Conservation (phyloP, 2,797 vertebrate species). For the Rhinogobio ventralis region DNA sequence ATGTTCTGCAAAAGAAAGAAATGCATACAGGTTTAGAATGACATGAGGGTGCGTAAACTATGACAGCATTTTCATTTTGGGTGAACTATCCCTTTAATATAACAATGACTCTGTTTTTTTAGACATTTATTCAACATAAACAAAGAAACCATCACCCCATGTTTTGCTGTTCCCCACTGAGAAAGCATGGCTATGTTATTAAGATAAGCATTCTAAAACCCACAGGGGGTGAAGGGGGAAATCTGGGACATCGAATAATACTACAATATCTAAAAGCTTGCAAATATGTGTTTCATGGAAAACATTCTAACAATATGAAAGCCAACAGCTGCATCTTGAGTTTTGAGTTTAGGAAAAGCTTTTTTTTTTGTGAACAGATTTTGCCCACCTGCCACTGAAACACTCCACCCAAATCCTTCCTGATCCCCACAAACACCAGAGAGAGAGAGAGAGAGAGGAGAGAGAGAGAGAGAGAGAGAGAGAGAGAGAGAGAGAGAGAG, state of each 20-base stretch:
- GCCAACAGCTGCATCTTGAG: conserved; percentile 7
- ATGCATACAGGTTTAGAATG: neutral
- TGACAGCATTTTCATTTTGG: neutral
- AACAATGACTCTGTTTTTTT: neutral
- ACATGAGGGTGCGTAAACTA: neutral
- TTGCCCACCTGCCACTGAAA: conserved; percentile 38
- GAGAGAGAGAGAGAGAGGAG: neutral
- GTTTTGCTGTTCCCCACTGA: conserved; percentile 24
- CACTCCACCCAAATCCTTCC: conserved; percentile 28
- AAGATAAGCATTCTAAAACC: conserved; percentile 32
- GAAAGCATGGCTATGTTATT: conserved; percentile 22
- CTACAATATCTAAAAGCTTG: conserved; percentile 8
- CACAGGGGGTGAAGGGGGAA: conserved; percentile 3
- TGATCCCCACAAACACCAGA: conserved; percentile 38
- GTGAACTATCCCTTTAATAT: neutral
- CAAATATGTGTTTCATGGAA: conserved; percentile 5
- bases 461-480: neutral
- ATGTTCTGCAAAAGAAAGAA: neutral
- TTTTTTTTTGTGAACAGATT: conserved; percentile 27
- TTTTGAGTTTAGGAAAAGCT: neutral
- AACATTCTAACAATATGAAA: conserved; percentile 1
- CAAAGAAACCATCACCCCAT: conserved; percentile 12
- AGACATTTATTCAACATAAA: conserved; percentile 5
- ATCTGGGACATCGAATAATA: conserved; percentile 29
- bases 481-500: neutral